Percentiles rank a stretch among this genome's conserved stretches.
phyloP scores from a whole-genome alignment of 1,140 invertebrate species.

The Tetranychus urticae region DNA sequence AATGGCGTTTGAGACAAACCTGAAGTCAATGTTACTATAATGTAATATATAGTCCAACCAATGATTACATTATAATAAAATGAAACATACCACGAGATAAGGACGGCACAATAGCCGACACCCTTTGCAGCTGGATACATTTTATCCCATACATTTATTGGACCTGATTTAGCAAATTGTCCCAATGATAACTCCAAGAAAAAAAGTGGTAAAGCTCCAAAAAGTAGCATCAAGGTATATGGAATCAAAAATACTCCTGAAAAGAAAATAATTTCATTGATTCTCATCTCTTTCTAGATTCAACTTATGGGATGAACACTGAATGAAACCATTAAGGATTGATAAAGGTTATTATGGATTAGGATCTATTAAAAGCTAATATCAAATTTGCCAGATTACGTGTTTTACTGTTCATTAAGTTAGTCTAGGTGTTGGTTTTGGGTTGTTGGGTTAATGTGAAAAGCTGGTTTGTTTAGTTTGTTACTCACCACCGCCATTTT shows the following conservation, averaged over 20 bases:
- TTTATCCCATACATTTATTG: constrained; percentile 24
- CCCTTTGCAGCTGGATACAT: constrained; percentile 25
- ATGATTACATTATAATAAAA: constrained; percentile 32
- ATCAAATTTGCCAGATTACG: background rate
- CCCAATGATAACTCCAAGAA: constrained; percentile 33
- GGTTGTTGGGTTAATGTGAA: background rate
- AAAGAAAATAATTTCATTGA: background rate
- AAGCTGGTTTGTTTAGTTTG: background rate
- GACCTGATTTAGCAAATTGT: constrained; percentile 20
- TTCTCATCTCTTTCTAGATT: too few relatives aligned
- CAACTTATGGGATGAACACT: background rate
- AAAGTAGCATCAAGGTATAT: constrained; percentile 28
- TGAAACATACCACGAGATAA: constrained; percentile 29
- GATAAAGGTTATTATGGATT: background rate
- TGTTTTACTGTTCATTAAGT: background rate
- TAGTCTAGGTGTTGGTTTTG: background rate
- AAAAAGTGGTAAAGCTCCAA: constrained; percentile 31
- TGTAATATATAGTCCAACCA: constrained; percentile 27
- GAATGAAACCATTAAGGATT: background rate
- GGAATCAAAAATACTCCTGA: constrained; percentile 33
- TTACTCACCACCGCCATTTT: constrained; percentile 41
- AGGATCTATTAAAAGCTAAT: background rate
- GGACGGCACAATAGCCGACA: constrained; percentile 30
- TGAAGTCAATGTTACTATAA: constrained; percentile 22
- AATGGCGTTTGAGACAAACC: background rate